Conservation (phyloP, 1,140 invertebrate genomes). For the Neodiprion pinetum region DNA sequence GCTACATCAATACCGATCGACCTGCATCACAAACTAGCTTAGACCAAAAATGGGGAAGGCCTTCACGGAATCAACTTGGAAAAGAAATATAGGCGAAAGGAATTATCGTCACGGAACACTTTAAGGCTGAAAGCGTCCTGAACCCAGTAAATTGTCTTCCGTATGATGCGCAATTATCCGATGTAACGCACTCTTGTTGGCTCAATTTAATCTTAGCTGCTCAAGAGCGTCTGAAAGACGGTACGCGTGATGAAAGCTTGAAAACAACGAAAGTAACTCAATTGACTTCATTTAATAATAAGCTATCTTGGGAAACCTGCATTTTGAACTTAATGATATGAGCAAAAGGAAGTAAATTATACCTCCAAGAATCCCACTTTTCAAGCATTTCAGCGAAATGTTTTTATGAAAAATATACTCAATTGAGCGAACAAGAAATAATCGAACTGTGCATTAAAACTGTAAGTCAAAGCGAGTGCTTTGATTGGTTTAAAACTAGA, state of each 20-base stretch:
- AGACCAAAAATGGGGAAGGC: no score
- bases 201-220: not conserved
- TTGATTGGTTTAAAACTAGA: conserved; percentile 27
- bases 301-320: conserved; percentile 12
- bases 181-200: not conserved
- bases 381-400: conserved; percentile 10
- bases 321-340: conserved; percentile 12
- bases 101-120: conserved; percentile 16
- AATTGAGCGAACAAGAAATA: conserved; percentile 35
- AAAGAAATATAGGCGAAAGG: not conserved
- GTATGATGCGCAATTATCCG: conserved; percentile 12
- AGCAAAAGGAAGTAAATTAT: conserved; percentile 18
- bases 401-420: conserved; percentile 34
- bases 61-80: no score
- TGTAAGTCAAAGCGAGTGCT: conserved; percentile 28
- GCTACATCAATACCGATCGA: no score
- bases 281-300: conserved; percentile 14
- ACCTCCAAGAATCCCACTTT: not conserved
- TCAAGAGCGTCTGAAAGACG: not conserved
- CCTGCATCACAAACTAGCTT: no score
- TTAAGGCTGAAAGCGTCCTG: conserved; percentile 9
- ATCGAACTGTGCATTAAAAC: conserved; percentile 37
- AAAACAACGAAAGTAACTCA: conserved; percentile 5
- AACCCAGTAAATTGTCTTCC: conserved; percentile 6
- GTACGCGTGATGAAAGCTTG: not conserved